Percentiles rank a stretch among this genome's conserved stretches.
Evolutionary conservation across 2,113 vertebrate species (phyloP).

Genomic region (Lepisosteus osseus): DNA sequence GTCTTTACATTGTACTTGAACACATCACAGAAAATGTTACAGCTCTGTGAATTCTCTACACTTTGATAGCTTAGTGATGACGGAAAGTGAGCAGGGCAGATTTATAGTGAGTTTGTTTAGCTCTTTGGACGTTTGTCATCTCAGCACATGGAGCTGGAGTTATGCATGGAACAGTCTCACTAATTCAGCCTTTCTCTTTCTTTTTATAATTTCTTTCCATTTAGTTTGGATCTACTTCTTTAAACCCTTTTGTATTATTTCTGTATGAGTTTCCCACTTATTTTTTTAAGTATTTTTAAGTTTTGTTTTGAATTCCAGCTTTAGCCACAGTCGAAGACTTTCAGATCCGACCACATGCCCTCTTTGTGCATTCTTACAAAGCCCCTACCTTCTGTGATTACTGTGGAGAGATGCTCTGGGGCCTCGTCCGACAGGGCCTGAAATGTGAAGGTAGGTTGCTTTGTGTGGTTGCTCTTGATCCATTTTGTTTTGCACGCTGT

Average conservation of each 20-base stretch:
- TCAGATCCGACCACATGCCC: slow-evolving; percentile 95
- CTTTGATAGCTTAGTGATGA: too few species aligned
- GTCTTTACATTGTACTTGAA: too few species aligned
- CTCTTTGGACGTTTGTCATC: too few species aligned
- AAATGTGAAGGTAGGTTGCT: slow-evolving; percentile 91
- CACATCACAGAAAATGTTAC: too few species aligned
- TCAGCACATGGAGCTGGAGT: too few species aligned
- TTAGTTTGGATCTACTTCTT: slow-evolving; percentile 16
- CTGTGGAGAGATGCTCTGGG: slow-evolving; percentile 99
- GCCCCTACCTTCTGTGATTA: slow-evolving; percentile 98
- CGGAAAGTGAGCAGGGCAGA: too few species aligned
- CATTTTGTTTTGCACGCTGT: not conserved
- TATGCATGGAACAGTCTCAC: not conserved
- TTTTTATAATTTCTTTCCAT: not conserved
- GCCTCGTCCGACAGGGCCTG: slow-evolving; percentile 93
- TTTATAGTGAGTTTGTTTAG: too few species aligned
- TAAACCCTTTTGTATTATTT: not conserved
- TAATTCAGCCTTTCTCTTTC: not conserved
- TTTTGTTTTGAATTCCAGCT: slow-evolving; percentile 68
- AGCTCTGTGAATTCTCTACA: too few species aligned
- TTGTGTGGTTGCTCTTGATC: too few species aligned
- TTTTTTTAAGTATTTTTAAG: slow-evolving; percentile 28
- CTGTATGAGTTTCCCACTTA: slow-evolving; percentile 11
- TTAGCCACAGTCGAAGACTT: slow-evolving; percentile 96
- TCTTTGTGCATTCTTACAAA: slow-evolving; percentile 98